Evolutionary conservation across 2,113 vertebrate genomes (phyloP), one percentile per base, ranked within the genome.

Genomic region (Colossoma macropomum): DNA sequence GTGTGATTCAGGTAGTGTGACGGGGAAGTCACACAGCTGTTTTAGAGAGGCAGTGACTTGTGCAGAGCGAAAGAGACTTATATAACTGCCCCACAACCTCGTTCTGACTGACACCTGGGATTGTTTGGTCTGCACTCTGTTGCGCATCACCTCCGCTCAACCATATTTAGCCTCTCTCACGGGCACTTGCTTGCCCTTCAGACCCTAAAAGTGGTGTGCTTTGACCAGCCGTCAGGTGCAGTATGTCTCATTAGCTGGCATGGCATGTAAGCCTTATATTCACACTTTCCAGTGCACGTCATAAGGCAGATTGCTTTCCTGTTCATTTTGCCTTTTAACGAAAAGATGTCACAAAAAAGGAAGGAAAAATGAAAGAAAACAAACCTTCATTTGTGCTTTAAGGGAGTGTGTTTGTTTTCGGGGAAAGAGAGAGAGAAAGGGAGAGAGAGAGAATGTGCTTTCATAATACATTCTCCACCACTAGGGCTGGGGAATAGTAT

Each of bases 381-480:
- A 28, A 23, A 7, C n/a, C 17, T 73, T 32, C 3, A 25, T 45
- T 34, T 32, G 56, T 9, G 41, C 41, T 30, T 52, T 54, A 19
- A 50, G 28, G 27, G n/a, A 59, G 56, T 41, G 4, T 1, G 7
- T 38, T 6, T 68, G 17, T 68, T 68, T 68, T 68, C 1, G 34
- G 75, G n/a, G 32, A 60, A n/a, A 48, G 62, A 65, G 32, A 30
- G 48, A 71, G 72, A 62, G 65, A 56, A 34, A 78, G 32, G 75
- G 50, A 85, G 65, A 68, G 68, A 78, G 54, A 80, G 65, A 76
- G 54, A 78, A 70, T 82, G 56, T 79, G 82, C 80, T 86, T 84
- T 83, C 56, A 81, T 85, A 81, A 88, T 75, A 80, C 71, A 59
- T 78, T 86, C 82, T 83, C 71, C 74, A 71, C 78, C 70, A 68